phyloP scores from a whole-genome alignment of 1,140 invertebrate species.

The Leucophenga varia region DNA sequence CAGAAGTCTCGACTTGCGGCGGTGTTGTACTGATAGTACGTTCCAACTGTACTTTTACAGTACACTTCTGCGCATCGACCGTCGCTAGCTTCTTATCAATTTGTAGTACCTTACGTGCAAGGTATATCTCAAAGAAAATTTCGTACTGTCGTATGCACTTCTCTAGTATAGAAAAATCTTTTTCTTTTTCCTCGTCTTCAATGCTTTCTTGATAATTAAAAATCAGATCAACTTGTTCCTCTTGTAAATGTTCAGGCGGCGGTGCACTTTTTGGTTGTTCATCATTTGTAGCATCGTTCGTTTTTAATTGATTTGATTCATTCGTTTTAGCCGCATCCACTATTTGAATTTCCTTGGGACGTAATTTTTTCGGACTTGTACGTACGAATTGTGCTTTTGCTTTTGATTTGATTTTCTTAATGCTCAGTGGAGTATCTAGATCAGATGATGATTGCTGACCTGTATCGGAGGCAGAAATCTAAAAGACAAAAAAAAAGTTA shows the following conservation, averaged over 20 bases:
- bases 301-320: constrained; percentile 3
- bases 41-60: constrained; percentile 38
- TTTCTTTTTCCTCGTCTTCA: constrained; percentile 25
- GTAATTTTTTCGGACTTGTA: constrained; percentile 40
- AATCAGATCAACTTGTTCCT: constrained; percentile 16
- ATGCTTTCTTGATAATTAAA: constrained; percentile 22
- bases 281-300: constrained; percentile 20
- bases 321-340: too few species aligned
- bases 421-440: constrained; percentile 47
- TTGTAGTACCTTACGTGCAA: constrained; percentile 40
- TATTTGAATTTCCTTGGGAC: constrained; percentile 37
- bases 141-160: constrained; percentile 71
- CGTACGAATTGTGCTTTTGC: constrained; percentile 39
- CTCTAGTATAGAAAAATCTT: constrained; percentile 59
- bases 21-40: constrained; percentile 17
- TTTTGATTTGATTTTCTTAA: constrained; percentile 50
- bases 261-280: constrained; percentile 42
- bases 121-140: constrained; percentile 59
- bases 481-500: not conserved
- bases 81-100: constrained; percentile 20
- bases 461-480: constrained; percentile 48
- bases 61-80: constrained; percentile 26
- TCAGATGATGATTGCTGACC: constrained; percentile 50
- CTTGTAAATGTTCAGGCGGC: constrained; percentile 25
- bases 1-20: constrained; percentile 24